Base-by-base conservation (phyloP, 2,888 invertebrate species). In the Iselma pallidipennis region DNA sequence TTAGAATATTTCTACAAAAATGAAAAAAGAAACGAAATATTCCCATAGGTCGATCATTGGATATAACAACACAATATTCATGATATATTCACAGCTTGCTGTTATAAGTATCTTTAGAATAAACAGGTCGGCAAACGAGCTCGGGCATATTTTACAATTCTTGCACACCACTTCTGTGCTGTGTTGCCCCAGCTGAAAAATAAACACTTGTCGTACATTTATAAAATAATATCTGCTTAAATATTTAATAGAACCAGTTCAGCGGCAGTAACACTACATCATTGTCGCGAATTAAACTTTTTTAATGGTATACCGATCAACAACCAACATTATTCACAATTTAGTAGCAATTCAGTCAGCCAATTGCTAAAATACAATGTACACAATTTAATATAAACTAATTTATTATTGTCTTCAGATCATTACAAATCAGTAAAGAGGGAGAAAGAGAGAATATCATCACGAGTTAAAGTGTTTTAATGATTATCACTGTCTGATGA, bases 201-300 rank as follows among this genome's bases (percentile, higher is more conserved):
- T 75, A 73, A 73, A 72, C 69, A 71, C 72, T 61, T 68, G 68
- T 69, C 72, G 68, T 71, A 76, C 73, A 72, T 71, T 37, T 75
- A 75, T 74, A 75, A 75, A 76, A 76, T 78, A 76, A 78, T 78
- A 76, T 75, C 76, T 72, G 74, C 73, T 78, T 77, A 78, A 37
- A 77, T 78, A 78, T 79, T 78, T 75, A 79, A 77, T 74, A 75
- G 74, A 78, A 78, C 78, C 78, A 75, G 79, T 79, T 77, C 67
- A 53, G 59, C 65, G 67, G 71, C 67, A 68, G 71, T 75, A 76
- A 76, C 76, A 76, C 69, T 79, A 77, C 77, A 80, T 80, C 80
- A 78, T 77, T 75, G 76, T 76, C 77, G 71, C 67, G 74, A 75
- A 76, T 78, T 77, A 78, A 76, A 73, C 66, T 75, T 76, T 76